Conservation (phyloP, 2,113 vertebrate genomes). For the Oreochromis aureus region DNA sequence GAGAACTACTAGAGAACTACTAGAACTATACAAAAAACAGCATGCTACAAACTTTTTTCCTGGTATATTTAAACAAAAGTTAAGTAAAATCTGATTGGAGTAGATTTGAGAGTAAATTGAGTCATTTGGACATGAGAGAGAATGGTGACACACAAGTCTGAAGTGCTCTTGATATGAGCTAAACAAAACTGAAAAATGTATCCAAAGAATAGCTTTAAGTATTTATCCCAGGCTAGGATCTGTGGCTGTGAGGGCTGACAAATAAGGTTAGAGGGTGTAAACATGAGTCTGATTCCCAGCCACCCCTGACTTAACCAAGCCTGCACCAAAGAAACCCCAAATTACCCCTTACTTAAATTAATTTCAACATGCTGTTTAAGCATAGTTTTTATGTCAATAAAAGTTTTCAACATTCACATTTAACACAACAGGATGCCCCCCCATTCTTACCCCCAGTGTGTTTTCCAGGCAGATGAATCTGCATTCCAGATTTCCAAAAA, state of each 20-base stretch:
- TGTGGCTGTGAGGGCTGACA: constrained; percentile 23
- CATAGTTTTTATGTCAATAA: background rate
- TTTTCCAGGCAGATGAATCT: background rate
- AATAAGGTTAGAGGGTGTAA: background rate
- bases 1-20: background rate
- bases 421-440: background rate
- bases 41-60: background rate
- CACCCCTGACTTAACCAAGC: constrained; percentile 65
- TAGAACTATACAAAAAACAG: background rate
- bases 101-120: background rate
- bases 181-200: background rate
- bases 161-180: background rate
- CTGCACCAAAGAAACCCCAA: constrained; percentile 27
- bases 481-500: background rate
- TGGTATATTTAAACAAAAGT: background rate
- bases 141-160: background rate
- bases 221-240: background rate
- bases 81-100: background rate
- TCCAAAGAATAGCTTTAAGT: background rate
- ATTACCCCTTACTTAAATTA: background rate
- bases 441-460: background rate
- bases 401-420: background rate
- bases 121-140: background rate
- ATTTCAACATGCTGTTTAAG: background rate
- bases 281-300: constrained; percentile 35